A percentile compares a stretch with the other conserved stretches of the same genome.
Conservation (phyloP, 1,140 invertebrate genomes). For the Bombus picipes region DNA sequence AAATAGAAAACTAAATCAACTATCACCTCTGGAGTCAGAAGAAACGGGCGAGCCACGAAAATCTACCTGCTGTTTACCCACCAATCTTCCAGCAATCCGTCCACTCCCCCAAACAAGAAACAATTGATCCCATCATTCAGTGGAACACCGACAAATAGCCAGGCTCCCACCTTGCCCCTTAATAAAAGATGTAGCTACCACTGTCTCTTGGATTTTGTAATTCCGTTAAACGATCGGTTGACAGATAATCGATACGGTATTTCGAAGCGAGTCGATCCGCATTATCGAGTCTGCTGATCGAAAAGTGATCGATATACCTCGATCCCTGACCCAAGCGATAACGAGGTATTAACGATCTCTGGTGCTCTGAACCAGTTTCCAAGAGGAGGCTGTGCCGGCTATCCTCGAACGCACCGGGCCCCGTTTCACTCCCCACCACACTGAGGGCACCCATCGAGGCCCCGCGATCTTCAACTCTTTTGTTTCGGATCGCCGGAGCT, state of each 20-base stretch:
- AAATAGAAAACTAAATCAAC: no score
- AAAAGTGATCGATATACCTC: conserved; percentile 64
- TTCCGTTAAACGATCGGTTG: conserved; percentile 40
- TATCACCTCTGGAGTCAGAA: neutral
- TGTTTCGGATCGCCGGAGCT: conserved; percentile 75
- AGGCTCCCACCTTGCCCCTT: neutral
- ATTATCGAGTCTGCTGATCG: conserved; percentile 61
- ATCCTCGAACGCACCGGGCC: conserved; percentile 4
- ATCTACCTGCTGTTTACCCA: neutral
- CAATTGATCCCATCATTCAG: neutral
- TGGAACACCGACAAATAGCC: neutral
- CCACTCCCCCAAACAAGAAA: neutral
- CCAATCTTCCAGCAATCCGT: neutral
- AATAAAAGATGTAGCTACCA: conserved; percentile 1
- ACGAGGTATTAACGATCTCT: conserved; percentile 78
- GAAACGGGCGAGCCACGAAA: neutral
- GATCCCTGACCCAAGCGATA: conserved; percentile 72
- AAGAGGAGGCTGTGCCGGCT: conserved; percentile 1
- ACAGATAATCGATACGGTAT: conserved; percentile 21
- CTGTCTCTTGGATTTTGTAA: neutral
- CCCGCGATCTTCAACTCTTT: conserved; percentile 59
- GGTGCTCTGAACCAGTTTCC: conserved; percentile 60
- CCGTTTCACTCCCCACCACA: conserved; percentile 24
- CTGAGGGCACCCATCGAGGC: neutral
- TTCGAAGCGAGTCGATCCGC: conserved; percentile 4